A percentile compares a stretch with the other conserved stretches of the same genome.
Conservation (phyloP, 2,797 vertebrate genomes). For the Pseudocheirus occidentalis region DNA sequence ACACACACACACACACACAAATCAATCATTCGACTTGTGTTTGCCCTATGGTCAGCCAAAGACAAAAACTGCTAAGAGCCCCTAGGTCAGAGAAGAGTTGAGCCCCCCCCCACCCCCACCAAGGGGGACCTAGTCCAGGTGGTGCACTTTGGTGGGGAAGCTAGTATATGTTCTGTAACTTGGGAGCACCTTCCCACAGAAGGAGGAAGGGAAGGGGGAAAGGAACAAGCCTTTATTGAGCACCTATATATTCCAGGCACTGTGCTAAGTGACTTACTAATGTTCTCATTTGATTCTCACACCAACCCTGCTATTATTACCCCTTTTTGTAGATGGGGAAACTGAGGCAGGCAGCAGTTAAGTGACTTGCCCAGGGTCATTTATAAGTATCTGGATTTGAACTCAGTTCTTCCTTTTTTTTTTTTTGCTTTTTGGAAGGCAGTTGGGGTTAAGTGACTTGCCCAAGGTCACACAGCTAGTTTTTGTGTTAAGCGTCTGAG, state of each 20-base stretch:
- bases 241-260: neutral
- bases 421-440: no score
- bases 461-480: no score
- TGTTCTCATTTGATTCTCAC: neutral
- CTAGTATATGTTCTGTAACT: neutral
- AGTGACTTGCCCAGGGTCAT: neutral
- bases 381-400: neutral
- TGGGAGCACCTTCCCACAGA: neutral
- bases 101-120: neutral
- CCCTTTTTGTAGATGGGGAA: neutral
- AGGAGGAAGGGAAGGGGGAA: neutral
- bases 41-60: conserved; percentile 30
- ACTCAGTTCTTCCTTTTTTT: neutral
- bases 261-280: neutral
- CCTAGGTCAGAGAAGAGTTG: neutral
- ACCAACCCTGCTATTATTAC: neutral
- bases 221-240: neutral
- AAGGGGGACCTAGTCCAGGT: accelerated
- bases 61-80: neutral
- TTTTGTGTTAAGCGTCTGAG: no score
- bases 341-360: neutral
- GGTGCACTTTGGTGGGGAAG: neutral
- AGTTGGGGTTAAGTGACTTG: no score
- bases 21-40: neutral
- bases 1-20: neutral